Evolutionary conservation across 35 echinoderm and acorn worm species (phyloP).

Genomic region (Hemicentrotus pulcherrimus): DNA sequence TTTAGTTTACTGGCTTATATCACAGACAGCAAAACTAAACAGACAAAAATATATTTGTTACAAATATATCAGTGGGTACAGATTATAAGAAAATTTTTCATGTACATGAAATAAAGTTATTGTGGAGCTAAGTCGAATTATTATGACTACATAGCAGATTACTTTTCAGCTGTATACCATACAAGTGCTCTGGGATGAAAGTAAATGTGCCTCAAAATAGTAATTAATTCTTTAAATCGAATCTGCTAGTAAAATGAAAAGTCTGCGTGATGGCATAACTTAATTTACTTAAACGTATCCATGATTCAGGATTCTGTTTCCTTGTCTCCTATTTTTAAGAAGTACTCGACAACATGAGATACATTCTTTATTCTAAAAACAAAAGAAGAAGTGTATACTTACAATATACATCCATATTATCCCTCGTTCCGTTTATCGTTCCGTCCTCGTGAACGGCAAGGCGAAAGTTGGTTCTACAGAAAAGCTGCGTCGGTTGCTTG

Average conservation of each 20-base stretch:
- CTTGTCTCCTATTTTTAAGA: background rate
- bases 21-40: background rate
- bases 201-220: background rate
- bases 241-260: background rate
- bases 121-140: background rate
- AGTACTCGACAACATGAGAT: background rate
- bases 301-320: background rate
- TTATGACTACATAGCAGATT: background rate
- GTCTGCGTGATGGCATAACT: background rate
- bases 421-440: slow-evolving; percentile 28
- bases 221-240: background rate
- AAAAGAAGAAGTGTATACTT: background rate
- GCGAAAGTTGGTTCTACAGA: slow-evolving; percentile 24
- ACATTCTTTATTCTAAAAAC: background rate
- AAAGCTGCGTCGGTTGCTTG: slow-evolving; percentile 23
- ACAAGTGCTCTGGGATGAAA: background rate
- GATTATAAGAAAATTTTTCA: background rate
- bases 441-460: slow-evolving; percentile 42
- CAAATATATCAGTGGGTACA: background rate
- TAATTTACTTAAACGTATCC: background rate
- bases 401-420: slow-evolving; percentile 22
- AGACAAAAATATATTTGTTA: background rate
- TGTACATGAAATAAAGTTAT: background rate
- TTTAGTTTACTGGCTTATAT: background rate
- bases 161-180: background rate